Evolutionary conservation across 2,797 vertebrate genomes (phyloP), one percentile per base, ranked within the genome.

Genomic region (Fratercula arctica): DNA sequence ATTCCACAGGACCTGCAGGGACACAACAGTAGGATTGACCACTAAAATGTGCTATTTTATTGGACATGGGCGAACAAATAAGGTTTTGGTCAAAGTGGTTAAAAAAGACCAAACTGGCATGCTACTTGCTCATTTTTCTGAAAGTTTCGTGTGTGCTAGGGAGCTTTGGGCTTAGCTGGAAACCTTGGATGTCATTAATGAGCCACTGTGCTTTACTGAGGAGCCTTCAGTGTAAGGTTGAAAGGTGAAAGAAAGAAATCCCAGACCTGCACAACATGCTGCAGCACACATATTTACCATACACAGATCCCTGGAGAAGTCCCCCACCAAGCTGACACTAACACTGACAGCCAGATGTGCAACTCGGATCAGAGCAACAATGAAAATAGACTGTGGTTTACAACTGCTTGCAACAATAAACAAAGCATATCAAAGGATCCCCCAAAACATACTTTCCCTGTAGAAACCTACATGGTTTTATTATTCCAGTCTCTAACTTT

Each of bases 391-490:
- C 87, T 95, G 93, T 96, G 93, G 87, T 97, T 96, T 90, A 70
- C 94, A 97, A 80, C 87, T 93, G 69, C 93, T 89, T 97, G 72
- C 87, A 95, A 96, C 73, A 96, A 89, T 93, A 97, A 97, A 97
- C 93, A 96, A 93, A 91, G 39, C 74, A 90, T 91, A 84, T 80
- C 82, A 89, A 97, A 96, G 72, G 93, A 89, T 85, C 31, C 35
- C 54, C 67, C 70, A 35, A 95, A 95, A 94, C 43, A 94, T 39
- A 93, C 67, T 95, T 96, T 89, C 87, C 85, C 88, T 94, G 59
- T 76, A 85, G 93, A 92, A 96, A 95, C 61, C 59, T 97, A 68
- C 54, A 93, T 81, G 81, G 69, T 80, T 96, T 95, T 97, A 90
- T 96, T 97, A 94, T 97, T 97, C 39, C 54, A 75, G 56, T 79